Percentiles rank a stretch among this genome's conserved stretches.
These are phyloP conservation scores for Hemibagrus guttatus DNA, from an alignment of 2,797 vertebrate genomes.

Conservation along the genomic window DNA sequence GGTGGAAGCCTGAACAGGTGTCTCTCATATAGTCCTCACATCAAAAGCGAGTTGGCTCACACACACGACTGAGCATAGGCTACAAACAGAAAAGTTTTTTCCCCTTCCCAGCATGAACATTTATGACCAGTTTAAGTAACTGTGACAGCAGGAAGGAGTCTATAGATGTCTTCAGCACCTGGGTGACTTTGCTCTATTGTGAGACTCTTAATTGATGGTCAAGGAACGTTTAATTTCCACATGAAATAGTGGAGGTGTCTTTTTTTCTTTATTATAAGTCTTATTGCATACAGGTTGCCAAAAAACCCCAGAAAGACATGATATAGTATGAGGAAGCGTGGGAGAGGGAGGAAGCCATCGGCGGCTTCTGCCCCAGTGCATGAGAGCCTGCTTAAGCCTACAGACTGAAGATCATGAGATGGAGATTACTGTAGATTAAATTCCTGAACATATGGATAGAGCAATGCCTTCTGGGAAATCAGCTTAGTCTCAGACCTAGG, in stretches of 20 bases:
- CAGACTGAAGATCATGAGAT: conserved; percentile 36
- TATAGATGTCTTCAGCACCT: conserved; percentile 31
- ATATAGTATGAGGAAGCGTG: conserved; percentile 13
- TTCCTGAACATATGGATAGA: conserved; percentile 51
- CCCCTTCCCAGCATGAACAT: conserved; percentile 40
- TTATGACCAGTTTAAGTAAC: conserved; percentile 35
- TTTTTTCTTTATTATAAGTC: conserved; percentile 7
- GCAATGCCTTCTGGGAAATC: conserved; percentile 33
- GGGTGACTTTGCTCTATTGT: conserved; percentile 36
- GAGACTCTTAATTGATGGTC: conserved; percentile 39
- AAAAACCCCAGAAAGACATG: conserved; percentile 11
- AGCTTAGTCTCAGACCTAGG: conserved; percentile 23
- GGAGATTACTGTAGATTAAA: conserved; percentile 38
- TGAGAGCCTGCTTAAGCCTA: conserved; percentile 19
- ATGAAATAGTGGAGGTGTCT: conserved; percentile 29
- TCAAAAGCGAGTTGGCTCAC: conserved; percentile 64
- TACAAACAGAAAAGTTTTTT: conserved; percentile 44
- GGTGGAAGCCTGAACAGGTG: conserved; percentile 56
- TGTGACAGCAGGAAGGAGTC: conserved; percentile 31
- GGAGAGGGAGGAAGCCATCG: not conserved
- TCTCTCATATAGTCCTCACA: conserved; percentile 64
- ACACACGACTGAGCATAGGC: conserved; percentile 54
- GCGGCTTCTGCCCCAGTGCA: not conserved
- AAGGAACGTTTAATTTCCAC: conserved; percentile 35
- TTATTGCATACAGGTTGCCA: conserved; percentile 1